Conservation (phyloP, 2,888 invertebrate genomes). For the Lobophora halterata region DNA sequence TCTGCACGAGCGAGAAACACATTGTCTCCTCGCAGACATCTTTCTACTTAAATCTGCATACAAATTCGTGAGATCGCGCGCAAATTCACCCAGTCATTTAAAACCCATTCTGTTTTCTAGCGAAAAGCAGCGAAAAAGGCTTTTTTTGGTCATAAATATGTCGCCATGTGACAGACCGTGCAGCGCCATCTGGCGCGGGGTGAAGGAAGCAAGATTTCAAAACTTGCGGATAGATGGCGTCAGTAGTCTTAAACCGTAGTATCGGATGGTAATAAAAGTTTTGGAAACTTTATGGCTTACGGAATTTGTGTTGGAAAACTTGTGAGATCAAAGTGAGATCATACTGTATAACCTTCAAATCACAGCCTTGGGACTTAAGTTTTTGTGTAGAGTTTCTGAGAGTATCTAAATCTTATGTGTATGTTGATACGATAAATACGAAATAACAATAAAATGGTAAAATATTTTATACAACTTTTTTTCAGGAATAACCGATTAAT, state of each 20-base stretch:
- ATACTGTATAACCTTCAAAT: constrained; percentile 2
- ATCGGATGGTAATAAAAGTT: constrained; percentile 10
- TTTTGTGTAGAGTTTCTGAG: no score
- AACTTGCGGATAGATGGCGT: constrained; percentile 54
- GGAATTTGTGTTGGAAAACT: constrained; percentile 14
- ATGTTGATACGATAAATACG: no score
- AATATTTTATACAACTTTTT: no score
- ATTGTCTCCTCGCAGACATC: constrained; percentile 62
- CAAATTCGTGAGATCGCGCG: constrained; percentile 73
- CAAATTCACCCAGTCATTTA: constrained; percentile 77
- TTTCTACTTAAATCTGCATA: constrained; percentile 73
- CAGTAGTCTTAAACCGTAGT: constrained; percentile 35
- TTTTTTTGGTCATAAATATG: constrained; percentile 73
- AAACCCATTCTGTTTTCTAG: constrained; percentile 69
- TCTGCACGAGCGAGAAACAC: constrained; percentile 66
- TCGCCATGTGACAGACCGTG: constrained; percentile 54
- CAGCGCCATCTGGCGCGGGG: constrained; percentile 51
- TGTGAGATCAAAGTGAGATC: constrained; percentile 1
- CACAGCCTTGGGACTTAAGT: background rate
- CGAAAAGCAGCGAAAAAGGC: constrained; percentile 56
- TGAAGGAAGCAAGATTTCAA: constrained; percentile 43
- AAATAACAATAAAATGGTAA: no score
- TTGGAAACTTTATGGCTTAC: constrained; percentile 13
- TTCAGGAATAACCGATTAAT: no score
- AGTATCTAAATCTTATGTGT: no score